Percentiles rank a stretch among this genome's conserved stretches.
These are phyloP conservation scores for Aurelia coerulea DNA, from an alignment of 30 jellyfish, hydroid and myxozoan genomes.

Conservation along the genomic window DNA sequence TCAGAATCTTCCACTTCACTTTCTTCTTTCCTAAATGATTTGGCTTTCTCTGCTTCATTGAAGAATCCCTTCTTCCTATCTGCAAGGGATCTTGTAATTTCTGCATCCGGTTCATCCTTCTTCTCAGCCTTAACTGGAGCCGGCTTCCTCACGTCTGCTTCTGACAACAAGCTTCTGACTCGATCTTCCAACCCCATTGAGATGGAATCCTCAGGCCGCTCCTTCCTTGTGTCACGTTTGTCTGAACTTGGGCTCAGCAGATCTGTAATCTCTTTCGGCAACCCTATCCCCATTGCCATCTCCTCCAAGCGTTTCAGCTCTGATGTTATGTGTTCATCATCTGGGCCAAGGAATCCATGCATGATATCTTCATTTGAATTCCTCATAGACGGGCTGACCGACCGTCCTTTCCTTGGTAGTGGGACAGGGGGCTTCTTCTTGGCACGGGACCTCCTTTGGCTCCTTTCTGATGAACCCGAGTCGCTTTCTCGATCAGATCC, in stretches of 20 bases:
- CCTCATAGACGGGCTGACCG: conserved; percentile 75
- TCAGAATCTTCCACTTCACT: conserved; percentile 70
- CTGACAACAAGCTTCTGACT: conserved; percentile 45
- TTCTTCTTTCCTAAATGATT: conserved; percentile 38
- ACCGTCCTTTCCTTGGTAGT: conserved; percentile 76
- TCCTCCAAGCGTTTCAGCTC: conserved; percentile 65
- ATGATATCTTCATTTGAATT: conserved; percentile 32
- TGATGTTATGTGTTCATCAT: conserved; percentile 49
- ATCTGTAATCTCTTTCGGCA: conserved; percentile 63
- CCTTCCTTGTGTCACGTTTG: neutral
- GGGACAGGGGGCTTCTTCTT: conserved; percentile 90
- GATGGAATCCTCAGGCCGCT: conserved; percentile 44
- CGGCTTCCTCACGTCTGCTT: conserved; percentile 6
- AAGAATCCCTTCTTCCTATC: conserved; percentile 82
- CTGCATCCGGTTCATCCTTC: conserved; percentile 37
- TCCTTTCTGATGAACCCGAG: conserved; percentile 53
- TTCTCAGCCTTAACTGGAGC: conserved; percentile 14
- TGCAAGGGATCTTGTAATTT: conserved; percentile 58
- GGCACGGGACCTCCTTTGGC: conserved; percentile 43
- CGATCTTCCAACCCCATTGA: conserved; percentile 63
- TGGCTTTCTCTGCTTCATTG: conserved; percentile 72
- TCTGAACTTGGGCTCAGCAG: conserved; percentile 26
- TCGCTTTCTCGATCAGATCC: conserved; percentile 73
- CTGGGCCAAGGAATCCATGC: conserved; percentile 71
- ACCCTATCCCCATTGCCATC: conserved; percentile 62